These are phyloP conservation scores for Corynorhinus townsendii DNA, from an alignment of 2,113 vertebrate species.

Conservation along the genomic window DNA sequence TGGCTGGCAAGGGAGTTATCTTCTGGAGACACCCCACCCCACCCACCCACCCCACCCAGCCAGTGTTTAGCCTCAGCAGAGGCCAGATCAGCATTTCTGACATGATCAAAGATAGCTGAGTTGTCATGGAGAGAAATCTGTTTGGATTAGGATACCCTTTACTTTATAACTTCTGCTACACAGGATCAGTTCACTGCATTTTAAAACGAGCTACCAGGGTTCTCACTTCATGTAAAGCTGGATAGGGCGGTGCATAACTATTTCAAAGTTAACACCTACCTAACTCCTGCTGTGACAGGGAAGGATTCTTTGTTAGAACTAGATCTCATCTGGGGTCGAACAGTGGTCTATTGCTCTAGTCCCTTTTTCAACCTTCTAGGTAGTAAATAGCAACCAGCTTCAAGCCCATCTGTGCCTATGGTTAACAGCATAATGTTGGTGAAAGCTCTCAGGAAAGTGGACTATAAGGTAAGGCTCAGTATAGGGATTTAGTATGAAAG, in stretches of 20 bases:
- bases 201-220: background rate
- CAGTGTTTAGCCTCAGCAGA: background rate
- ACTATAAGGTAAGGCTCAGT: background rate
- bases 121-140: background rate
- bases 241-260: background rate
- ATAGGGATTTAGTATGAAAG: background rate
- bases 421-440: background rate
- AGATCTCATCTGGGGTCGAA: background rate
- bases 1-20: background rate
- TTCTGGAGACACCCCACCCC: background rate
- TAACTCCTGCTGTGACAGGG: background rate
- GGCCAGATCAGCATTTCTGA: background rate
- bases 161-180: background rate
- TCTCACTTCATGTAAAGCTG: constrained; percentile 3
- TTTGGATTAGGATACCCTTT: background rate
- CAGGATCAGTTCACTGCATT: background rate
- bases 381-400: background rate
- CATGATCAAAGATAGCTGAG: background rate
- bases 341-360: background rate
- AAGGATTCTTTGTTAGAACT: background rate
- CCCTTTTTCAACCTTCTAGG: background rate
- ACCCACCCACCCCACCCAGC: background rate
- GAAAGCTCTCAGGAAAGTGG: background rate
- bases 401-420: background rate
- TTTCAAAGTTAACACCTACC: background rate